These are phyloP conservation scores for Solenodon paradoxus DNA, from an alignment of 2,113 vertebrate species.

Conservation along the genomic window DNA sequence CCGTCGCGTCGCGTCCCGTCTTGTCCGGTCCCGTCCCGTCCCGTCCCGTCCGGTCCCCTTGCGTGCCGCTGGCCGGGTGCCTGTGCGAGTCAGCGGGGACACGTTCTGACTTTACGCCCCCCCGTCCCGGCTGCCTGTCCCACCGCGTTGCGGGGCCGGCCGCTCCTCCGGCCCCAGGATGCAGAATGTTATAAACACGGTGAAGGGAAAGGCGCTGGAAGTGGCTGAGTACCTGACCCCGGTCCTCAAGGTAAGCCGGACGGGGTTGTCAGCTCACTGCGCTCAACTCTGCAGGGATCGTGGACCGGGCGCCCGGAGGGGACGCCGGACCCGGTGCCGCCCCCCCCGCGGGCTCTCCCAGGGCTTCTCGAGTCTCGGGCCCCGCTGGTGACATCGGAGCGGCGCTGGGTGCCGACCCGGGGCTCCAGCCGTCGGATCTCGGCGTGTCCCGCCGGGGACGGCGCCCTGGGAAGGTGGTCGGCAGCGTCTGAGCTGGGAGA, in stretches of 20 bases:
- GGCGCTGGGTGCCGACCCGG: background rate
- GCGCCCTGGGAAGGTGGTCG: background rate
- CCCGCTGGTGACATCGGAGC: background rate
- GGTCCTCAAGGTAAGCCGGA: slow-evolving; percentile 92
- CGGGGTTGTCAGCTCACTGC: background rate
- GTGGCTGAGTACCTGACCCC: slow-evolving; percentile 97
- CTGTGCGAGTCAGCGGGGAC: background rate
- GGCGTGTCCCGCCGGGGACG: background rate
- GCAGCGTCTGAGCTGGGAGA: background rate
- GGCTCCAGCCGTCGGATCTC: background rate
- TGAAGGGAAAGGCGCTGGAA: slow-evolving; percentile 96
- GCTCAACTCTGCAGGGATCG: background rate
- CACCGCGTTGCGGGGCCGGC: slow-evolving; percentile 43
- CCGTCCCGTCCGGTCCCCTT: background rate
- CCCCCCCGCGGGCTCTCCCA: accelerated
- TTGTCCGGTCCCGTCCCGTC: background rate
- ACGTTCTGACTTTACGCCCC: background rate
- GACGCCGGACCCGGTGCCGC: background rate
- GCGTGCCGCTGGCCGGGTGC: background rate
- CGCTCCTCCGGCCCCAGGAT: slow-evolving; percentile 77
- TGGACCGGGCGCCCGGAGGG: background rate
- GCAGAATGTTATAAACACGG: slow-evolving; percentile 98
- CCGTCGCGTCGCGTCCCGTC: background rate
- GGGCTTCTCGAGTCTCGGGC: background rate
- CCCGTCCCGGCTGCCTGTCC: background rate